Evolutionary conservation across 1,140 invertebrate genomes (phyloP).

Genomic region (Sweltsa coloradensis): DNA sequence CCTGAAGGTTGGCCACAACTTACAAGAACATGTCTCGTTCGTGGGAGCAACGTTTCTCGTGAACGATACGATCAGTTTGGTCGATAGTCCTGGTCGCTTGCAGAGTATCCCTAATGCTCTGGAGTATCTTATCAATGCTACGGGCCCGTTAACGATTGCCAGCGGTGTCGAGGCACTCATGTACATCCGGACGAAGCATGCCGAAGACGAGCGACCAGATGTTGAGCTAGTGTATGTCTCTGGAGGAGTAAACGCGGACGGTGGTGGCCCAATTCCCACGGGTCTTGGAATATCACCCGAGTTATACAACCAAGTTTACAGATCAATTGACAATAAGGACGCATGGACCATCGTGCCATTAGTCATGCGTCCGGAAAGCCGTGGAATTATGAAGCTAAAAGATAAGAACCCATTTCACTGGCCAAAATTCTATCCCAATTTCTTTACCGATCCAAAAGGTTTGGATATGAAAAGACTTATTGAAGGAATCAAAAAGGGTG

Average conservation of each 20-base stretch:
- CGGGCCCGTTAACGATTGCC: neutral
- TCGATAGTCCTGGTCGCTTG: too few relatives aligned
- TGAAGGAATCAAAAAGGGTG: conserved; percentile 28
- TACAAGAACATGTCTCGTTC: conserved; percentile 25
- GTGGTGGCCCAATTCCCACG: conserved; percentile 15
- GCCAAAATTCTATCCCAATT: neutral
- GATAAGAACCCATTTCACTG: neutral
- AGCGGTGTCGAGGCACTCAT: neutral
- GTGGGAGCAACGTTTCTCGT: conserved; percentile 22
- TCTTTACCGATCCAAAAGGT: neutral
- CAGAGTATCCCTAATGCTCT: neutral
- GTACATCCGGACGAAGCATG: conserved; percentile 19
- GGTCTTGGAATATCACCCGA: neutral
- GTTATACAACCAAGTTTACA: neutral
- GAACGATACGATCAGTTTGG: too few relatives aligned
- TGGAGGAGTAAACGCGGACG: conserved; percentile 37
- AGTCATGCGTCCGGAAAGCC: conserved; percentile 31
- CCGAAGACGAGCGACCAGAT: conserved; percentile 49
- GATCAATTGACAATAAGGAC: neutral
- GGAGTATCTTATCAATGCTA: neutral
- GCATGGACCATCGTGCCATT: conserved; percentile 16
- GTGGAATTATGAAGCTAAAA: conserved; percentile 47
- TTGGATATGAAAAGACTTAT: conserved; percentile 22
- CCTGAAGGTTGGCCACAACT: conserved; percentile 33
- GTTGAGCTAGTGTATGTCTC: conserved; percentile 56